Base-by-base conservation (phyloP, 2,888 invertebrate species). In the Leptogaster cylindrica region DNA sequence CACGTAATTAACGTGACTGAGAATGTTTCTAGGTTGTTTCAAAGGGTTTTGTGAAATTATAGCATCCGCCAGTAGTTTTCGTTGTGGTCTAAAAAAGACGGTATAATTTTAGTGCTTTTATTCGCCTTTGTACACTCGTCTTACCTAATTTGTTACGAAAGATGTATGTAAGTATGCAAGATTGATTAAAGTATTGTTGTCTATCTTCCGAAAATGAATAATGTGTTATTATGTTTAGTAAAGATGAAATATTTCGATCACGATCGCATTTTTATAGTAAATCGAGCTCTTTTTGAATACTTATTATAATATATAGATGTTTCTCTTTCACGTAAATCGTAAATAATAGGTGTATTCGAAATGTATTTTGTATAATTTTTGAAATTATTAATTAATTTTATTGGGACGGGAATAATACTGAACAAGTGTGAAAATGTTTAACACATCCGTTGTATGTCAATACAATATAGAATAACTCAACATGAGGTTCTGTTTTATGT, bases 31-130 rank as follows among this genome's bases (percentile, higher is more conserved):
- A 44, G 44, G 4, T 8, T 61, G 25, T 41, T 61, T n/a, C 18
- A 41, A 16, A 20, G 16, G 41, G 14, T 61, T 61, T 61, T 61
- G 61, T 61, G 61, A 61, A 61, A 44, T 44, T 44, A 7, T 14
- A 18, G 6, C 18, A 27, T 10, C 10, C 3, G 5, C 28, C 41
- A 61, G 28, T 61, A 39, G 55, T 39, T 14, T 23, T 7, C 36
- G 33, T 18, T 7, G 31, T 20, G 44, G 44, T 61, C 44, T 28
- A 41, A 44, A 27, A 14, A 14, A 44, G 12, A 7, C 12, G 44
- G n/a, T 61, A 25, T 61, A 44, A 61, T 61, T 61, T 61, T 61
- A 44, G 44, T 61, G 61, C 61, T 61, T 61, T 61, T 55, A 25
- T 61, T 61, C 44, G 61, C 61, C 61, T 61, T 61, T 61, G 61